Percentiles rank a stretch among this genome's conserved stretches.
Evolutionary conservation across 2,888 invertebrate species (phyloP).

Genomic region (Apamea crenata): DNA sequence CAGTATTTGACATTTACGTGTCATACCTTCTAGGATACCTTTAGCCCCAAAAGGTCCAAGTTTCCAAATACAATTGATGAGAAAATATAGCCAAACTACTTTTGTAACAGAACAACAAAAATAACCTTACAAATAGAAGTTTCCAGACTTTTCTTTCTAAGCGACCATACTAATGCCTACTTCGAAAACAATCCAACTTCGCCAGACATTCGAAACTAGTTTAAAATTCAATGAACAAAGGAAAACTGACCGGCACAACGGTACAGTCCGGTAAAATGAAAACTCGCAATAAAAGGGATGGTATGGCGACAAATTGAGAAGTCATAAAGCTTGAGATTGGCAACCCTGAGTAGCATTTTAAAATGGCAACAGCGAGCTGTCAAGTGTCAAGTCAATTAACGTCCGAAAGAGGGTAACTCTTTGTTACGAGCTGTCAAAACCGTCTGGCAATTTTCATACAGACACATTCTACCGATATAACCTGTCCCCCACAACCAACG

Average conservation of each 20-base stretch:
- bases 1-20: neutral
- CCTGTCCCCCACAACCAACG: neutral
- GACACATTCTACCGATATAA: neutral
- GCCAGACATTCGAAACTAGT: conserved; percentile 35
- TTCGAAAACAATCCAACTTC: conserved; percentile 43
- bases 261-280: conserved; percentile 1
- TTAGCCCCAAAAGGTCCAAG: neutral
- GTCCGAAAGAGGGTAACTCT: conserved; percentile 24
- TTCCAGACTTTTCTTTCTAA: conserved; percentile 22
- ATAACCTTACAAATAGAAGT: neutral
- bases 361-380: conserved; percentile 19
- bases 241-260: conserved; percentile 19
- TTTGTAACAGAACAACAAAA: neutral
- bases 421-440: conserved; percentile 20
- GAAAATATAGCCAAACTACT: neutral
- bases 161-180: conserved; percentile 18
- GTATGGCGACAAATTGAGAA: neutral
- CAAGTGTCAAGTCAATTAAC: conserved; percentile 37
- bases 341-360: conserved; percentile 10
- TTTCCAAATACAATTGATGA: neutral
- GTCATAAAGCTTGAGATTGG: neutral
- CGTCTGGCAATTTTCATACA: conserved; percentile 14
- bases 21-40: neutral
- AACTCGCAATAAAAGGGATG: conserved; percentile 1
- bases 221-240: conserved; percentile 50